A percentile compares a stretch with the other conserved stretches of the same genome.
Conservation (phyloP, 2,888 invertebrate genomes). For the Sialis fuliginosa region DNA sequence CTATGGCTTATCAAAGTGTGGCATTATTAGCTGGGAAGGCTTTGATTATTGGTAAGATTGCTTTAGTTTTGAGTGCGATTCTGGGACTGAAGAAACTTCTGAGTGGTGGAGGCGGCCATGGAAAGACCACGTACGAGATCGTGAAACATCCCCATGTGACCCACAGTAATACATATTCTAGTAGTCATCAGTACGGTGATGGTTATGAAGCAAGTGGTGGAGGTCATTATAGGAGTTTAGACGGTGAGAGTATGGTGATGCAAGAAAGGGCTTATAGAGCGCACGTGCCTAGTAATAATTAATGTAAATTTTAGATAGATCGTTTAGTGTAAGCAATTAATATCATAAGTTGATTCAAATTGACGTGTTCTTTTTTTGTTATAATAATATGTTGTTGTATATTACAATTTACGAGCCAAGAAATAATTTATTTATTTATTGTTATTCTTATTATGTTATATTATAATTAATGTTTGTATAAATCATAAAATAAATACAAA, state of each 20-base stretch:
- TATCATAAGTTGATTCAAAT: too few species aligned
- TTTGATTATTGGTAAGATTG: conserved; percentile 67
- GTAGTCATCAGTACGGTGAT: conserved; percentile 39
- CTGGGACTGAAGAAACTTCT: conserved; percentile 67
- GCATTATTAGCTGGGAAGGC: conserved; percentile 67
- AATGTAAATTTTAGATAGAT: too few species aligned
- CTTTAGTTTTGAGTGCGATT: conserved; percentile 58
- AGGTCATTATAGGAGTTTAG: conserved; percentile 37
- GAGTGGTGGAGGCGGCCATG: conserved; percentile 42
- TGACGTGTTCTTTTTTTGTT: too few species aligned
- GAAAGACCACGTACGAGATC: conserved; percentile 71
- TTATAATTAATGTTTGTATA: too few species aligned
- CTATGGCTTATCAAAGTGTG: conserved; percentile 56
- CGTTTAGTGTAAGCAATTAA: too few species aligned
- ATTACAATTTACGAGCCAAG: too few species aligned
- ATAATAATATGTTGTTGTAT: too few species aligned
- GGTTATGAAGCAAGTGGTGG: conserved; percentile 30
- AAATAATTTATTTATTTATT: too few species aligned
- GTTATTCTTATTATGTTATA: too few species aligned
- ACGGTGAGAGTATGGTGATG: conserved; percentile 36
- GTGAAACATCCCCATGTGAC: conserved; percentile 72
- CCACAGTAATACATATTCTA: conserved; percentile 58
- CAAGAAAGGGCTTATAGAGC: conserved; percentile 45
- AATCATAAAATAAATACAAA: too few species aligned
- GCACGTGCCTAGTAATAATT: conserved; percentile 20